These are phyloP conservation scores for Apaloderma vittatum DNA, from an alignment of 2,113 vertebrate genomes.

Conservation along the genomic window DNA sequence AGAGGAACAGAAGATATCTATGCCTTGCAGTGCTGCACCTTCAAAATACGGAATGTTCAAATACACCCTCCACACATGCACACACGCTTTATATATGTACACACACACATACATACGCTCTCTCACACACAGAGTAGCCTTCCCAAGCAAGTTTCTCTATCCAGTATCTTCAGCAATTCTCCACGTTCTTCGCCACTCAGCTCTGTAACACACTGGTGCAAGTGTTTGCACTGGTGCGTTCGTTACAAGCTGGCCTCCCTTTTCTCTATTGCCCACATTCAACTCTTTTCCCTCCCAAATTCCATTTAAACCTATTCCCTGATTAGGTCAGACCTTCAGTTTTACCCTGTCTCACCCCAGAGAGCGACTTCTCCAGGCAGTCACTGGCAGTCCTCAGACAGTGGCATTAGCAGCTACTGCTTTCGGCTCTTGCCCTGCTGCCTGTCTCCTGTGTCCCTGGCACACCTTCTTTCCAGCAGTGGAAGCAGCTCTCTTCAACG, in stretches of 20 bases:
- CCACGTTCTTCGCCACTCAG: background rate
- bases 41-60: background rate
- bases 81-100: background rate
- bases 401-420: background rate
- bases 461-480: background rate
- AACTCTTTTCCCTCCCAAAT: background rate
- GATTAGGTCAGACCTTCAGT: background rate
- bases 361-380: background rate
- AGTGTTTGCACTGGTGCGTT: background rate
- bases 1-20: background rate
- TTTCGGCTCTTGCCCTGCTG: background rate
- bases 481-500: background rate
- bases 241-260: background rate
- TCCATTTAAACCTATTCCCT: background rate
- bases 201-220: background rate
- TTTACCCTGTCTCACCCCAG: background rate
- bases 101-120: rapidly evolving
- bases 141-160: background rate
- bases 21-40: background rate
- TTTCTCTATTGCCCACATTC: background rate
- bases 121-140: background rate
- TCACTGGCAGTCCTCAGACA: background rate
- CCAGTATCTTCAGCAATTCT: background rate
- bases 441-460: background rate
- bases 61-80: background rate